A percentile compares a stretch with the other conserved stretches of the same genome.
Evolutionary conservation across 2,797 vertebrate genomes (phyloP).

Genomic region (Anabacerthia variegaticeps): DNA sequence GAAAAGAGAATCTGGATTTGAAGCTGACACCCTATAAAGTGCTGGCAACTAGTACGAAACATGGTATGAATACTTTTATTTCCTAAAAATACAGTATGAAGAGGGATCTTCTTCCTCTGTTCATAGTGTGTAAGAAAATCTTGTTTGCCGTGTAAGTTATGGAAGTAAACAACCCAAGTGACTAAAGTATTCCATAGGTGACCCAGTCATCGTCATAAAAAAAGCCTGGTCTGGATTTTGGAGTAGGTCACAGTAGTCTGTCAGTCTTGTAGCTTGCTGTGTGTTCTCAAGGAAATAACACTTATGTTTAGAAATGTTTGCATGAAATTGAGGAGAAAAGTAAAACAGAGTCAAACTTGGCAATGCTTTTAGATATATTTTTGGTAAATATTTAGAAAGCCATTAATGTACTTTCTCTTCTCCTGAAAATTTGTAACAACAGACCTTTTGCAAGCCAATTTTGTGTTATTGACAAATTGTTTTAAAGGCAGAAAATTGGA

Average conservation of each 20-base stretch:
- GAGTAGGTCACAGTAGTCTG: background rate
- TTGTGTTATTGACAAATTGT: background rate
- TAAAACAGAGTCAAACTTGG: background rate
- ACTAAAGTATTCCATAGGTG: background rate
- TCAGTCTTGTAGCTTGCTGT: background rate
- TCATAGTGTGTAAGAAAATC: background rate
- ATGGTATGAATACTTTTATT: conserved; percentile 78
- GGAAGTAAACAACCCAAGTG: background rate
- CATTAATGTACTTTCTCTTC: background rate
- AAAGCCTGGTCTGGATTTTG: background rate
- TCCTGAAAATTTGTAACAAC: background rate
- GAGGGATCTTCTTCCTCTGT: background rate
- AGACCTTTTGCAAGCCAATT: background rate
- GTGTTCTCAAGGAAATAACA: background rate
- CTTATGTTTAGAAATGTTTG: background rate
- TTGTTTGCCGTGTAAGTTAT: background rate
- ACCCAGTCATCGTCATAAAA: background rate
- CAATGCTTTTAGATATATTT: background rate
- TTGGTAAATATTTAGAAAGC: background rate
- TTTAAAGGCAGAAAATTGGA: background rate
- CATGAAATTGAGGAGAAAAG: background rate
- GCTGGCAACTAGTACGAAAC: conserved; percentile 96
- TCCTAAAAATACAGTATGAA: background rate
- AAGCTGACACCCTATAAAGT: conserved; percentile 98
- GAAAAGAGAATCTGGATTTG: conserved; percentile 97